Base-by-base conservation (phyloP, 2,113 vertebrate species). In the Myxocyprinus asiaticus region DNA sequence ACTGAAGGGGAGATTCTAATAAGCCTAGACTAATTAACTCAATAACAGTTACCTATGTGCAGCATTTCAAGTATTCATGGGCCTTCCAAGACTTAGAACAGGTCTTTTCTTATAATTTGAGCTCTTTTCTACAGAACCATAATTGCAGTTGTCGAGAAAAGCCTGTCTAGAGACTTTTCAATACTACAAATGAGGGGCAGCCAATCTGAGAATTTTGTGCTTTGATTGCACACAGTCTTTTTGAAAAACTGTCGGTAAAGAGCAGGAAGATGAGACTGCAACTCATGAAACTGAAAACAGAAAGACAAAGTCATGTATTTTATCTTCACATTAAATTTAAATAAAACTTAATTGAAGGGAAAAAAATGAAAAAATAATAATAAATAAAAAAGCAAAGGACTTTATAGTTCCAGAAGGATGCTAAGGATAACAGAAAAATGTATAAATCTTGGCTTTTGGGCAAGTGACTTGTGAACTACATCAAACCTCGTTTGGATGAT, bases 11-110 rank as follows among this genome's bases (percentile, higher is more conserved):
- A 76, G 71, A 81, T 76, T 70, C 79, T 83, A 79, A 85, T 81
- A 81, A 76, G 70, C 81, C 55, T 56, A 75, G 70, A 78, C 81
- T 83, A 81, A 85, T 81, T 83, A 83, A 83, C 82, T 71, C 76
- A 76, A 83, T 83, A 83, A 76, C 65, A 81, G 69, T 51, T 67
- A 65, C 66, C 68, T 48, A 78, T 78, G 75, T 78, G 75, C 76
- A 53, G 76, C 81, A 81, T 76, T 76, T 80, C 79, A 85, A 85
- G 81, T 77, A 78, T 76, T 76, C 76, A 72, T 67, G 67, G 77
- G 75, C 56, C 61, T 77, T 80, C 58, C 50, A 22, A 73, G 67
- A 67, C 76, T 82, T 67, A 63, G 58, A 66, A 67, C 61, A 78
- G 33, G 70, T 67, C 56, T 73, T 72, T 81, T 17, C 74, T 73